These are phyloP conservation scores for Enteromius argenteus DNA, from an alignment of 2,797 vertebrate genomes.

Conservation along the genomic window DNA sequence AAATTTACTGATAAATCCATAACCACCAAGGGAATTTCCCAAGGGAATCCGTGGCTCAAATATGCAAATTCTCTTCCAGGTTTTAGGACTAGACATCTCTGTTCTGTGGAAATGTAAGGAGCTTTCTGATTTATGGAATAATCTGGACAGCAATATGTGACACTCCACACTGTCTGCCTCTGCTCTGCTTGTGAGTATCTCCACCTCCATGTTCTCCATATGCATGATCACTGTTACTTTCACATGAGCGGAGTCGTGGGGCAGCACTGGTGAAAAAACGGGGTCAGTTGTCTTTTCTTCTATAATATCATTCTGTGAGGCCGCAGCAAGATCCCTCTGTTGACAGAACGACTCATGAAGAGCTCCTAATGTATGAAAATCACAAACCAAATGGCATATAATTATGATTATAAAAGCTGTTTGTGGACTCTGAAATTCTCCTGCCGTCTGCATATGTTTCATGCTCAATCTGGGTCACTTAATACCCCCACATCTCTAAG, in stretches of 20 bases:
- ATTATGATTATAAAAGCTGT: slow-evolving; percentile 33
- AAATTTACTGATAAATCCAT: neutral
- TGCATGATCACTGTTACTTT: slow-evolving; percentile 27
- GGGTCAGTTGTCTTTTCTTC: slow-evolving; percentile 37
- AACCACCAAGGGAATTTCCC: neutral
- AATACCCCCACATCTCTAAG: neutral
- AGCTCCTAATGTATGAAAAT: slow-evolving; percentile 17
- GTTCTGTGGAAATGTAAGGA: neutral
- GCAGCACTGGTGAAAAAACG: slow-evolving; percentile 8
- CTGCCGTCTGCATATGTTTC: slow-evolving; percentile 23
- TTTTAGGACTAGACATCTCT: slow-evolving; percentile 3
- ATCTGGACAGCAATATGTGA: neutral
- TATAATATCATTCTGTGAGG: slow-evolving; percentile 8
- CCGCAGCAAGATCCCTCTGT: neutral
- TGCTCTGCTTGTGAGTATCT: neutral
- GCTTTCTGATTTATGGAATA: neutral
- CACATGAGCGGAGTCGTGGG: neutral
- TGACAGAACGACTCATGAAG: neutral
- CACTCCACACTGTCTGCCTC: neutral
- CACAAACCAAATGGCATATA: slow-evolving; percentile 8
- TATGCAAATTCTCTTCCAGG: slow-evolving; percentile 13
- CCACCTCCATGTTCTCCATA: neutral
- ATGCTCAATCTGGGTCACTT: slow-evolving; percentile 17
- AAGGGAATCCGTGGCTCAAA: neutral
- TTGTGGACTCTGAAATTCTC: neutral